A percentile compares a stretch with the other conserved stretches of the same genome.
These are phyloP conservation scores for Accipiter virgatus DNA, from an alignment of 2,113 vertebrate genomes.

Conservation along the genomic window DNA sequence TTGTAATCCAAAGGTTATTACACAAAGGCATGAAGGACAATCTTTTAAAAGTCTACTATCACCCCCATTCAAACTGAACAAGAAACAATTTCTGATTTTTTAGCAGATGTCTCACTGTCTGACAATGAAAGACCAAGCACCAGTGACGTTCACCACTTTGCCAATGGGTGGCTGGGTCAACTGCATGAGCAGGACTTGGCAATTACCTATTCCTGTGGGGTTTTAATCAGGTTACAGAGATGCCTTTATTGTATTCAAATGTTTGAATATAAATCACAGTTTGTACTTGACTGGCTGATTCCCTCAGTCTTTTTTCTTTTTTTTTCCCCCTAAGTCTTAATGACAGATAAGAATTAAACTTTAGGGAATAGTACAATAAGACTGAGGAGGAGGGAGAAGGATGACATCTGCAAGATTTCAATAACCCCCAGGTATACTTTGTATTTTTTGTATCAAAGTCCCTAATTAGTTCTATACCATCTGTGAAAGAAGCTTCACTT, in stretches of 20 bases:
- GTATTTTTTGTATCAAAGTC: not conserved
- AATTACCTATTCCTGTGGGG: not conserved
- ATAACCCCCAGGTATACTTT: not conserved
- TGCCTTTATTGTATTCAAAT: not conserved
- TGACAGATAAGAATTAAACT: not conserved
- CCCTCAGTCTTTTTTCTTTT: not conserved
- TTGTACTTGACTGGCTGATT: not conserved
- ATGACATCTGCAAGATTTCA: not conserved
- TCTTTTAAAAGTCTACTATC: not conserved
- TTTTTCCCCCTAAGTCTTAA: not conserved
- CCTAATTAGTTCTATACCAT: not conserved
- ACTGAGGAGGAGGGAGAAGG: not conserved
- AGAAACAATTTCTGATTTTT: not conserved
- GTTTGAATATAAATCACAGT: not conserved
- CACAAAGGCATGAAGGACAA: not conserved
- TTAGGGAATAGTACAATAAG: not conserved
- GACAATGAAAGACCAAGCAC: not conserved
- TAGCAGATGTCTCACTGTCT: not conserved
- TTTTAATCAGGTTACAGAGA: not conserved
- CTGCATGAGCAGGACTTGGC: not conserved
- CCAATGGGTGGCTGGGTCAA: not conserved
- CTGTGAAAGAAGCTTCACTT: not conserved
- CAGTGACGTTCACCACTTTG: not conserved
- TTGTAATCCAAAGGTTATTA: not conserved
- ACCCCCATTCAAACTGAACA: not conserved